Conservation (phyloP, 2,797 vertebrate genomes). For the Hapalemur alaotrensis region DNA sequence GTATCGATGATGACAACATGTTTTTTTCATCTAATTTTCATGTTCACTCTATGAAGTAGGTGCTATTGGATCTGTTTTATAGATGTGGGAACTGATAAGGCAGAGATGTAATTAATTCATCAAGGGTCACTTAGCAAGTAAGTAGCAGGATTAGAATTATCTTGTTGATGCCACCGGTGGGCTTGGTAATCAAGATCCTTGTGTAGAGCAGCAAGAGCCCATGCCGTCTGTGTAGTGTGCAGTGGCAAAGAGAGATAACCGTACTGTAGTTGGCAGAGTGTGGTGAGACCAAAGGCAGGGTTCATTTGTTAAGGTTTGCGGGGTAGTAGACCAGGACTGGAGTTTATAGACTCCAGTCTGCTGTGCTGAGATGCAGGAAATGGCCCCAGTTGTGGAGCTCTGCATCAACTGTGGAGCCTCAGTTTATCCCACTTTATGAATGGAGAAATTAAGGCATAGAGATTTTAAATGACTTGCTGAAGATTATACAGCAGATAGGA, state of each 20-base stretch:
- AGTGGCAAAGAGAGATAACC: neutral
- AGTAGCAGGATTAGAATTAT: neutral
- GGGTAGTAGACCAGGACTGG: fast-evolving
- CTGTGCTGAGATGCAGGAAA: neutral
- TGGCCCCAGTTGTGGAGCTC: too few relatives aligned
- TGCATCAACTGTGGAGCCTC: neutral
- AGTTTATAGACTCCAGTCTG: fast-evolving
- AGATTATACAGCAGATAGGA: neutral
- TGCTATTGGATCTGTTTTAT: neutral
- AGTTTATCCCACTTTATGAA: neutral
- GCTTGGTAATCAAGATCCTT: neutral
- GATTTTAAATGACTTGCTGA: neutral
- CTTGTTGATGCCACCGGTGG: neutral
- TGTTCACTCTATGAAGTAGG: neutral
- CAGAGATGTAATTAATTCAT: neutral
- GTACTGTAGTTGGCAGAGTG: neutral
- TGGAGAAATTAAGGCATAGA: neutral
- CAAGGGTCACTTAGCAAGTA: neutral
- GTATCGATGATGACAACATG: neutral
- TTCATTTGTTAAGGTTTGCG: neutral
- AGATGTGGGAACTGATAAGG: neutral
- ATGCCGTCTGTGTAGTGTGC: neutral
- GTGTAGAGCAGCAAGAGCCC: neutral
- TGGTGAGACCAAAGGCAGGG: neutral
- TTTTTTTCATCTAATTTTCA: neutral